phyloP scores from a whole-genome alignment of 2,113 vertebrate species.

The Vidua chalybeata region DNA sequence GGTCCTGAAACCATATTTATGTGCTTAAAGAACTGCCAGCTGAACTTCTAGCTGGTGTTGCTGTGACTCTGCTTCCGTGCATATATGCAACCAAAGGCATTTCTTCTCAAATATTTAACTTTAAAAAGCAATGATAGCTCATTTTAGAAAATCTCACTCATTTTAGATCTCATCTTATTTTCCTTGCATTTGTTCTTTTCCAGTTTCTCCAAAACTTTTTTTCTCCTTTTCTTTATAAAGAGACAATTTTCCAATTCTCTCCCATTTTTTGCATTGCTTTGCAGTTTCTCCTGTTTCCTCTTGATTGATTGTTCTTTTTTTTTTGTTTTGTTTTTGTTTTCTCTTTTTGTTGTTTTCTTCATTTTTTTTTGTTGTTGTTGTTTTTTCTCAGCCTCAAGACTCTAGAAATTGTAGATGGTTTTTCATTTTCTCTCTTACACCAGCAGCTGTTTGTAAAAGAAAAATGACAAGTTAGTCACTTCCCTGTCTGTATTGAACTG shows the following conservation, averaged over 20 bases:
- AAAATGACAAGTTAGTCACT: constrained; percentile 53
- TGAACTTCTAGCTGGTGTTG: background rate
- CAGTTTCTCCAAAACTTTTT: background rate
- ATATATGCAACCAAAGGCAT: background rate
- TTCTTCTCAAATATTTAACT: background rate
- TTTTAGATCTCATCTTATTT: background rate
- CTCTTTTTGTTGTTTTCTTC: too few relatives aligned
- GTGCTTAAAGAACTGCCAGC: background rate
- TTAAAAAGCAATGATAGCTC: background rate
- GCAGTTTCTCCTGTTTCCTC: background rate
- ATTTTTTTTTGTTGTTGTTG: background rate
- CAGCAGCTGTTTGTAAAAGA: constrained; percentile 35
- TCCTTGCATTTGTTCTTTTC: background rate
- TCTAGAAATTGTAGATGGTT: background rate
- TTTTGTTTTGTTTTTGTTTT: background rate
- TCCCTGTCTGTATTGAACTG: constrained; percentile 31
- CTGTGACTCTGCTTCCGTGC: background rate
- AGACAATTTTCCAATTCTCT: background rate
- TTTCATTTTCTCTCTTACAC: background rate
- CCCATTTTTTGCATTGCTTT: background rate
- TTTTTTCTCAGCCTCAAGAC: background rate
- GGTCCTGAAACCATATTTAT: background rate
- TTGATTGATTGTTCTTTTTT: background rate
- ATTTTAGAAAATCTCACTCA: background rate
- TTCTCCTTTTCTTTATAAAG: background rate